Evolutionary conservation across 2,888 invertebrate species (phyloP).

Genomic region (Agrypnus murinus): DNA sequence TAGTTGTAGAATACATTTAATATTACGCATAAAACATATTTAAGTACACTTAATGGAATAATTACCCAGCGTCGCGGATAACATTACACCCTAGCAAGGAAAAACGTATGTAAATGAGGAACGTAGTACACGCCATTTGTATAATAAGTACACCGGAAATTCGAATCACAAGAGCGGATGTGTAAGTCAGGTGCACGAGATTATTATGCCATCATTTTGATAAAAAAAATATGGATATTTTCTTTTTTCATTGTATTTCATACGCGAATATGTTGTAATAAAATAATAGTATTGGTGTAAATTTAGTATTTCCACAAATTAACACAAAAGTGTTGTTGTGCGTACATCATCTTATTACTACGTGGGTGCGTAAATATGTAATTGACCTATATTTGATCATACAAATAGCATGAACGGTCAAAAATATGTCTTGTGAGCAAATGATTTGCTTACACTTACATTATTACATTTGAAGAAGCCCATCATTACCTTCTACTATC

Average conservation of each 20-base stretch:
- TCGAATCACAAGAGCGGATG: conserved; percentile 19
- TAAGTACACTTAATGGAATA: conserved; percentile 10
- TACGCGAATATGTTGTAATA: not conserved
- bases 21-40: conserved; percentile 5
- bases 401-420: too few species aligned
- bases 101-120: conserved; percentile 10
- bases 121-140: conserved; percentile 19
- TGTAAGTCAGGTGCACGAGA: conserved; percentile 25
- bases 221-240: conserved; percentile 16
- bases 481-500: too few species aligned
- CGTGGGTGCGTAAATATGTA: too few species aligned
- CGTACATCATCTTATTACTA: too few species aligned
- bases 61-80: not conserved
- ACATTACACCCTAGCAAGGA: conserved; percentile 22
- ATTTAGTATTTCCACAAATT: not conserved
- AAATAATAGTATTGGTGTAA: not conserved
- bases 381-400: too few species aligned
- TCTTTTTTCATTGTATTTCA: conserved; percentile 13
- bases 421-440: too few species aligned
- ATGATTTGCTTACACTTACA: too few species aligned
- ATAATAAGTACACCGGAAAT: conserved; percentile 19
- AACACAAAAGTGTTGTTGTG: not conserved
- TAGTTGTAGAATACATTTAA: too few species aligned
- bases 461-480: too few species aligned
- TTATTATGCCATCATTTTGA: conserved; percentile 21